These are phyloP conservation scores for Porites lutea DNA, from an alignment of 64 coral and sea anemone species.

Conservation along the genomic window DNA sequence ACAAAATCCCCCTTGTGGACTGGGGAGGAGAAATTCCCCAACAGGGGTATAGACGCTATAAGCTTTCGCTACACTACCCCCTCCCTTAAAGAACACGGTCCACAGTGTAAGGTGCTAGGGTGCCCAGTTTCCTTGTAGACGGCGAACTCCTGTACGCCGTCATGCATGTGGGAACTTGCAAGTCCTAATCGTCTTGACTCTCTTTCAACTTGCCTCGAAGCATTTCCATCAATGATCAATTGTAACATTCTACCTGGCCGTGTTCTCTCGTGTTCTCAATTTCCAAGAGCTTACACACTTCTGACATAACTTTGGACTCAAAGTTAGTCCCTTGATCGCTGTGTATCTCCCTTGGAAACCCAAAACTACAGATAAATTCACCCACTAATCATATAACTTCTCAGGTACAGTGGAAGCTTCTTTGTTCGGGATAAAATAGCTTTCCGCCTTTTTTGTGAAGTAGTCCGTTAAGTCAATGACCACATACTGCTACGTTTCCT, in stretches of 20 bases:
- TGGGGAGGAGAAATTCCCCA: too few species aligned
- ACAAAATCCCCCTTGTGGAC: too few species aligned
- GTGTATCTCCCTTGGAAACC: slow-evolving; percentile 15
- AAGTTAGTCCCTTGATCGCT: too few species aligned
- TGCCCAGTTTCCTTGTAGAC: too few species aligned
- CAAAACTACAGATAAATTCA: slow-evolving; percentile 62
- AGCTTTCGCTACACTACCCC: too few species aligned
- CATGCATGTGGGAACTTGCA: background rate
- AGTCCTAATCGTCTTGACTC: too few species aligned
- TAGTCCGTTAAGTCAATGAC: slow-evolving; percentile 60
- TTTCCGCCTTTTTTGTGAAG: slow-evolving; percentile 64
- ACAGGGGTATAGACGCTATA: too few species aligned
- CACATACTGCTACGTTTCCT: slow-evolving; percentile 45
- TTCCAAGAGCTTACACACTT: slow-evolving; percentile 48
- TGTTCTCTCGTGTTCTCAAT: background rate
- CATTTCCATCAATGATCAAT: slow-evolving; percentile 58
- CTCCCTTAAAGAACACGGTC: too few species aligned
- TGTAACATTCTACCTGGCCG: slow-evolving; percentile 28
- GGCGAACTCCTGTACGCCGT: too few species aligned
- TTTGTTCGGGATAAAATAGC: slow-evolving; percentile 57
- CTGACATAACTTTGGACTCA: background rate
- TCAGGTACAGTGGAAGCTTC: slow-evolving; percentile 66
- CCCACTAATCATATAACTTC: slow-evolving; percentile 46
- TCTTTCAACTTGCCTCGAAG: slow-evolving; percentile 27
- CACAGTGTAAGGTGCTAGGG: too few species aligned